These are phyloP conservation scores for Drosophila lacicola DNA, from an alignment of 2,888 invertebrate species.

Conservation along the genomic window DNA sequence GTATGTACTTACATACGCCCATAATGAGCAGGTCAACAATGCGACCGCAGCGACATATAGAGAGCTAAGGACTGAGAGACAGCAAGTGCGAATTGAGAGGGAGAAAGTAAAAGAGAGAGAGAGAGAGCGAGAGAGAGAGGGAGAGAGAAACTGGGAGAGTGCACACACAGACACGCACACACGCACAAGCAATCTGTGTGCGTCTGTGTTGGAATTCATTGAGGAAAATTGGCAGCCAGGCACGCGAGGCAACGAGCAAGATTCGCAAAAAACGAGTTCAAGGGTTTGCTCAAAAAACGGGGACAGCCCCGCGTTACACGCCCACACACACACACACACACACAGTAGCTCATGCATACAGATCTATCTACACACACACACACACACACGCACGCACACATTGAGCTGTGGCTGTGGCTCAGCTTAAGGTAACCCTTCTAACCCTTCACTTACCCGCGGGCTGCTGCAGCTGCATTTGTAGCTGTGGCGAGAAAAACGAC, in stretches of 20 bases:
- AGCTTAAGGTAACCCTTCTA: background rate
- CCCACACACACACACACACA: slow-evolving; percentile 3
- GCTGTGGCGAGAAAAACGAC: slow-evolving; percentile 61
- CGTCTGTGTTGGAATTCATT: slow-evolving; percentile 75
- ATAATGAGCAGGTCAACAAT: slow-evolving; percentile 69
- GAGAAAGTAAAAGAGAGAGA: slow-evolving; percentile 15
- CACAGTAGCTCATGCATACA: background rate
- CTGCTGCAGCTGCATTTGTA: slow-evolving; percentile 67
- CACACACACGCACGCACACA: slow-evolving; percentile 5
- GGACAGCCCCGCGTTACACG: slow-evolving; percentile 36
- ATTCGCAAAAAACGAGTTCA: slow-evolving; percentile 75
- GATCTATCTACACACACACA: slow-evolving; percentile 2
- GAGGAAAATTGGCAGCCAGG: slow-evolving; percentile 74
- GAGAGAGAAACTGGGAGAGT: background rate
- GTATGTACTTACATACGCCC: slow-evolving; percentile 43
- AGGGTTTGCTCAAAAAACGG: slow-evolving; percentile 64
- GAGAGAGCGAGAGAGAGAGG: slow-evolving; percentile 25
- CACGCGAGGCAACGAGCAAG: slow-evolving; percentile 54
- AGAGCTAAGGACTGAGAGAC: slow-evolving; percentile 9
- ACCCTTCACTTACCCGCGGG: slow-evolving; percentile 79
- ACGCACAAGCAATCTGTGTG: slow-evolving; percentile 25
- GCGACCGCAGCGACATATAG: slow-evolving; percentile 50
- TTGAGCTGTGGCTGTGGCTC: slow-evolving; percentile 38
- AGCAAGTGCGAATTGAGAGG: background rate
- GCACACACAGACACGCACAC: slow-evolving; percentile 25